Evolutionary conservation across 2,888 invertebrate species (phyloP), one percentile per base, ranked within the genome.

Genomic region (Axea sp.): DNA sequence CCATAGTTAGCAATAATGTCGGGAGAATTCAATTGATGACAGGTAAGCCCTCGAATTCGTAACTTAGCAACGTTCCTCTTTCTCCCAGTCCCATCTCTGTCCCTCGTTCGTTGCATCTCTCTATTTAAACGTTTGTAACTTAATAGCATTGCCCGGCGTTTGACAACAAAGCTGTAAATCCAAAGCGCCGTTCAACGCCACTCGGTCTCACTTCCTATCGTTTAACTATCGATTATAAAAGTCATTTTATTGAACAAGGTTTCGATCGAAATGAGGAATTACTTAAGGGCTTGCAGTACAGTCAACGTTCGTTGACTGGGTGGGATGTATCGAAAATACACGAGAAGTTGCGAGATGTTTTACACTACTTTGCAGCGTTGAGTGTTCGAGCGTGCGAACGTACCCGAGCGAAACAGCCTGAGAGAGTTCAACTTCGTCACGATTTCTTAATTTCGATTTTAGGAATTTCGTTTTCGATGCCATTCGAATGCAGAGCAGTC

Each of bases 21-120:
- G 91, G 91, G 6, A 88, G 90, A 82, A 89, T 91, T 77, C 90
- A 90, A 83, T 83, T 91, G 80, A 89, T 91, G 81, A 89, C 90
- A 78, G 91, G 91, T 90, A 84, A 87, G 87, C 78, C 26, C 26
- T 45, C 22, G 30, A 45, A 53, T 22, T 43, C 51, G 64, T 59
- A 59, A 59, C 59, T 64, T 53, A 57, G 43, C 64, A 65, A 69
- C 68, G 14, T 57, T 51, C 28, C 57, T 53, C 28, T 35, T 49
- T 53, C 37, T 35, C 53, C 17, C 17, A 2, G 2, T 17, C 15
- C 24, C 15, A 41, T 60, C 35, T 35, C 39, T 11, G 31, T 60
- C 35, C 28, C 39, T 43, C 22, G 47, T 47, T 37, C 35, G 6
- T 4, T 9, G 7, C 31, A 31, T 53, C 51, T 41, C 51, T 28